Conservation (phyloP, 2,113 vertebrate species). For the Psittacula cyanocephala region DNA sequence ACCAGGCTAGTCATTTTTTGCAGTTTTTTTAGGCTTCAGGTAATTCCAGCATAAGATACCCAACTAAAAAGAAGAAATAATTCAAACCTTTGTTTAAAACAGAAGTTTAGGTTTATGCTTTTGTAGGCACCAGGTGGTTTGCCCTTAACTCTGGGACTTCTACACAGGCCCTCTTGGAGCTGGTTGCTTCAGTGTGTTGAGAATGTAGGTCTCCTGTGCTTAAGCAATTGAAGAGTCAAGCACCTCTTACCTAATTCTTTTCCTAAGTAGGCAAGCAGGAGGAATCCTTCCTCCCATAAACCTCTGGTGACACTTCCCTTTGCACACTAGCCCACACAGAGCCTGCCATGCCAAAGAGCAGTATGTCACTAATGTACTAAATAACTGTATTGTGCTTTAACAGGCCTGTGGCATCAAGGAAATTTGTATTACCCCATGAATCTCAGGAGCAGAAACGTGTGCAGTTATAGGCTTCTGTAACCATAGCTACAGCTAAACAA, state of each 20-base stretch:
- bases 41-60: not conserved
- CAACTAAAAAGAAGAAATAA: not conserved
- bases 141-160: not conserved
- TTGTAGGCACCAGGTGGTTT: not conserved
- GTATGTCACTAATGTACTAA: not conserved
- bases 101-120: not conserved
- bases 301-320: not conserved
- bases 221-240: not conserved
- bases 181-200: not conserved
- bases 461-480: not conserved
- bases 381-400: conserved; percentile 3
- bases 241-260: conserved; percentile 2
- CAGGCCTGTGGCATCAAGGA: conserved; percentile 19
- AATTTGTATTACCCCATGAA: not conserved
- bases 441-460: not conserved
- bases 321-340: not conserved
- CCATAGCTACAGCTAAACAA: conserved; percentile 25
- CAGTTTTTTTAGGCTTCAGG: not conserved
- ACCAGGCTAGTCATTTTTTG: not conserved
- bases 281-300: not conserved
- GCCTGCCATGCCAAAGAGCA: not conserved
- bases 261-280: not conserved
- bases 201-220: conserved; percentile 8
- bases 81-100: not conserved
- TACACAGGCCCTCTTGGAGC: rapidly evolving